These are phyloP conservation scores for Tridacna gigas DNA, from an alignment of 2,888 invertebrate genomes.

Conservation along the genomic window DNA sequence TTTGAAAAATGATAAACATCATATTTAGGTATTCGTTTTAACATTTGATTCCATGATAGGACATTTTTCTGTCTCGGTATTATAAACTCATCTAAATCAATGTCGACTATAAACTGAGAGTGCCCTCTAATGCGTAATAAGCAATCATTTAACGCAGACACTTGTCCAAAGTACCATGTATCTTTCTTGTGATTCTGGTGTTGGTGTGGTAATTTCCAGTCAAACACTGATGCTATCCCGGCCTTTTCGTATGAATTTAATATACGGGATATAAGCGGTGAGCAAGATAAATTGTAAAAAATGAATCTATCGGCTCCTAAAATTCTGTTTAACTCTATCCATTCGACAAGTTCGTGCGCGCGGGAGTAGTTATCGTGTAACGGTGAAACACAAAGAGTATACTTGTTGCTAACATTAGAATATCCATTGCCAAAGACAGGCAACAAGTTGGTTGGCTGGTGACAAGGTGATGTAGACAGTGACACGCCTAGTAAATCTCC, in stretches of 20 bases:
- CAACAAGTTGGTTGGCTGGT: constrained; percentile 46
- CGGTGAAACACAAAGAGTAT: constrained; percentile 76
- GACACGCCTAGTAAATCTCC: constrained; percentile 56
- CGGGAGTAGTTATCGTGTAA: constrained; percentile 70
- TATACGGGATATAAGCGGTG: no score
- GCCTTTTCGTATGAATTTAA: constrained; percentile 69
- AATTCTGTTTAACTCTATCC: constrained; percentile 80
- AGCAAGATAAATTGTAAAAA: constrained; percentile 77
- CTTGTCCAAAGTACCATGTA: constrained; percentile 83
- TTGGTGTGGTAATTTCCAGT: constrained; percentile 78
- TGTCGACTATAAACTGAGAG: constrained; percentile 76
- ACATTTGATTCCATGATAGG: constrained; percentile 61
- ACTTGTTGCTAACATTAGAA: constrained; percentile 38
- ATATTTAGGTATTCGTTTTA: neutral
- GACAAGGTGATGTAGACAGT: constrained; percentile 50
- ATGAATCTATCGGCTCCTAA: constrained; percentile 80
- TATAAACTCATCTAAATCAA: constrained; percentile 83
- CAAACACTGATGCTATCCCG: constrained; percentile 73
- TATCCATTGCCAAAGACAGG: neutral
- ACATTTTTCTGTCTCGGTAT: constrained; percentile 71
- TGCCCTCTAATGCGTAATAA: constrained; percentile 75
- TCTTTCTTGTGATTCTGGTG: constrained; percentile 64
- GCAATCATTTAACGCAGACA: constrained; percentile 82
- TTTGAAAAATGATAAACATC: constrained; percentile 64
- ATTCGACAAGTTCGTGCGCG: constrained; percentile 80